These are phyloP conservation scores for Forpus xanthops DNA, from an alignment of 2,797 vertebrate genomes.

Conservation along the genomic window DNA sequence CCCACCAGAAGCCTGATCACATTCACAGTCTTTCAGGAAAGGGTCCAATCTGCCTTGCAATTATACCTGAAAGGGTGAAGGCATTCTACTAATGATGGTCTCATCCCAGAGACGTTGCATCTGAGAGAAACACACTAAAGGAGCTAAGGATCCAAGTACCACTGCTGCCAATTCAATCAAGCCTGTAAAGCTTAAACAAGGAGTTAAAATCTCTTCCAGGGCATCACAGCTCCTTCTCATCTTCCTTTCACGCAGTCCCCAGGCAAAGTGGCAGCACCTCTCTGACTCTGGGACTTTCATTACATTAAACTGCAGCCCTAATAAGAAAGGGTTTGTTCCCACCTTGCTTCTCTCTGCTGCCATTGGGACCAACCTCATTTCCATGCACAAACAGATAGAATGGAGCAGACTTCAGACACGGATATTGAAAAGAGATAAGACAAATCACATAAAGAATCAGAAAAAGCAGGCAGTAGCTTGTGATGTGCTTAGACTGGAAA, in stretches of 20 bases:
- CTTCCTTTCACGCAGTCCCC: neutral
- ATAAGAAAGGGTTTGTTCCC: neutral
- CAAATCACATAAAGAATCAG: neutral
- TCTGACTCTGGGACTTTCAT: neutral
- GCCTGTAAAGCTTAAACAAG: neutral
- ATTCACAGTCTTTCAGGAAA: neutral
- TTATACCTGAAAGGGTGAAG: neutral
- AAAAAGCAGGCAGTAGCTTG: neutral
- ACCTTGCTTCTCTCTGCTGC: neutral
- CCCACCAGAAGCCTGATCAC: neutral
- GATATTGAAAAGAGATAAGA: slow-evolving; percentile 48
- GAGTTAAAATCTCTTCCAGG: neutral
- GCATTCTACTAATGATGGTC: neutral
- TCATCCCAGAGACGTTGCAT: neutral
- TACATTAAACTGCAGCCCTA: neutral
- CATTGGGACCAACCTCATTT: neutral
- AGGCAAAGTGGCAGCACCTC: neutral
- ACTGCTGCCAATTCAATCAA: neutral
- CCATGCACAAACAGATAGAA: neutral
- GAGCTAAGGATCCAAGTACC: neutral
- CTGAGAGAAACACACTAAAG: neutral
- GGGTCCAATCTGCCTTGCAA: neutral
- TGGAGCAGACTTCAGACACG: neutral
- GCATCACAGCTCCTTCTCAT: neutral
- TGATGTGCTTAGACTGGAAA: neutral